These are phyloP conservation scores for Crocodylus rhombifer DNA, from an alignment of 2,797 vertebrate genomes.

Conservation along the genomic window DNA sequence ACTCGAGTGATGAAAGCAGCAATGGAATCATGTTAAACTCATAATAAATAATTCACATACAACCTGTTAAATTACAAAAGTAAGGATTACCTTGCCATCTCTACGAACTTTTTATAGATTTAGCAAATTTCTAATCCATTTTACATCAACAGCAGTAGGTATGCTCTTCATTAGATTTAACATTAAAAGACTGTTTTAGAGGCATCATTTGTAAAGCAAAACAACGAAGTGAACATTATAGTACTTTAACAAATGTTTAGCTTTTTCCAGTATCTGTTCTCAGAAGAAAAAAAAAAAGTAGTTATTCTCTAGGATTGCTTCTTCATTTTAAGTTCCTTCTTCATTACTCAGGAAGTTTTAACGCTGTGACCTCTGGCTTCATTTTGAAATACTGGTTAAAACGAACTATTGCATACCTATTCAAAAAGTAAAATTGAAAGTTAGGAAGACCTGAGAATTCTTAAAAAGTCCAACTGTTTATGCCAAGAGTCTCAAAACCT, in stretches of 20 bases:
- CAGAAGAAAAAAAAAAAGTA: conserved; percentile 47
- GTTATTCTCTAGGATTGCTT: conserved; percentile 51
- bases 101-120: conserved; percentile 74
- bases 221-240: conserved; percentile 81
- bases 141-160: conserved; percentile 75
- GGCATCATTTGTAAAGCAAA: conserved; percentile 83
- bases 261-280: conserved; percentile 79
- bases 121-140: conserved; percentile 76
- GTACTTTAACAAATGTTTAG: conserved; percentile 80
- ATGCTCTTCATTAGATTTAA: conserved; percentile 77
- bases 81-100: conserved; percentile 75
- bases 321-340: conserved; percentile 64
- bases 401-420: conserved; percentile 94
- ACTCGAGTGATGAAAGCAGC: conserved; percentile 75
- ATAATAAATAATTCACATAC: conserved; percentile 84
- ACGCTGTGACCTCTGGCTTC: conserved; percentile 89
- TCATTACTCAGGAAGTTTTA: conserved; percentile 90
- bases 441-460: conserved; percentile 24
- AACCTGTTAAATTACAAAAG: conserved; percentile 79
- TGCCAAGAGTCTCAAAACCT: background rate
- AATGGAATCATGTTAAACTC: conserved; percentile 78
- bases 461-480: background rate
- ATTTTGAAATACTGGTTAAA: conserved; percentile 99
- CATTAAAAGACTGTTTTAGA: conserved; percentile 80
- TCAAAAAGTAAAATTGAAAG: conserved; percentile 35